These are phyloP conservation scores for Monoplex corrugatus DNA, from an alignment of 2,888 invertebrate species.

Conservation along the genomic window DNA sequence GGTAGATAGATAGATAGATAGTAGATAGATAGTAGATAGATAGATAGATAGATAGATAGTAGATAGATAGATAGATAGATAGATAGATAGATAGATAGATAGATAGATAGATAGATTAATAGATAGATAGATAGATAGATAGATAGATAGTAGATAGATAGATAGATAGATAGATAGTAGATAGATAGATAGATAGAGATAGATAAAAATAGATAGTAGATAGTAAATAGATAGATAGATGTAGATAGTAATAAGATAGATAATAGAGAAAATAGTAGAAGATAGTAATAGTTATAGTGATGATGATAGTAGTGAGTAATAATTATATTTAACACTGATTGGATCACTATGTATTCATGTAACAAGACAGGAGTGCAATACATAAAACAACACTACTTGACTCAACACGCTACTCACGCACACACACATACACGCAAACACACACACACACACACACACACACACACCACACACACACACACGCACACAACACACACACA, in stretches of 20 bases:
- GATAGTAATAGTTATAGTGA: too few species aligned
- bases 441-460: conserved; percentile 6
- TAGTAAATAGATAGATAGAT: background rate
- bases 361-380: background rate
- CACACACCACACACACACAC: background rate
- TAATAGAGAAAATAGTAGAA: background rate
- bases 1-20: too few species aligned
- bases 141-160: background rate
- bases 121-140: background rate
- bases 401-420: too few species aligned
- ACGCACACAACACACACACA: background rate
- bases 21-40: background rate
- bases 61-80: background rate
- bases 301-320: too few species aligned
- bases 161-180: too few species aligned
- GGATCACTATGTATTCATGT: background rate
- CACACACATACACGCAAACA: background rate
- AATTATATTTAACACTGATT: too few species aligned
- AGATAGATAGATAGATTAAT: background rate
- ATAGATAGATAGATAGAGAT: too few species aligned
- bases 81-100: background rate
- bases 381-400: too few species aligned
- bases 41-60: background rate
- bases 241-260: background rate
- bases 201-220: too few species aligned